phyloP scores from a whole-genome alignment of 2,113 vertebrate genomes.

The Hippolais icterina region DNA sequence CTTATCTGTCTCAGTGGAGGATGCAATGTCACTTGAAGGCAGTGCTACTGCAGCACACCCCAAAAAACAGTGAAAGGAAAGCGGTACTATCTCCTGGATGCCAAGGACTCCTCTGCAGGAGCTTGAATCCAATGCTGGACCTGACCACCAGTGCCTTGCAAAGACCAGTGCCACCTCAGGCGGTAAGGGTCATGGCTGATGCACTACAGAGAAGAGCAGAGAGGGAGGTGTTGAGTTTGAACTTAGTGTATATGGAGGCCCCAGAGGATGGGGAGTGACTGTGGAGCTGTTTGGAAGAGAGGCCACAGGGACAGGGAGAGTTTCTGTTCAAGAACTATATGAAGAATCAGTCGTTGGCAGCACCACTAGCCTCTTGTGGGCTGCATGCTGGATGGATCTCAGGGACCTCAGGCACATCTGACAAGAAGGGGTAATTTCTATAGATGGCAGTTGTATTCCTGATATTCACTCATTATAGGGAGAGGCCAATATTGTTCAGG shows the following conservation, averaged over 20 bases:
- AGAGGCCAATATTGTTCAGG: background rate
- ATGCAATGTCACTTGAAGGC: background rate
- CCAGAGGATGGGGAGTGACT: background rate
- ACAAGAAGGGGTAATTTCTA: background rate
- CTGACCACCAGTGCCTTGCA: background rate
- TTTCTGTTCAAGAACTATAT: background rate
- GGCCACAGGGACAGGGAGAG: background rate
- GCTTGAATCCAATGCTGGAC: background rate
- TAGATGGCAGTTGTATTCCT: background rate
- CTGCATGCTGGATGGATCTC: background rate
- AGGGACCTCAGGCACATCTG: background rate
- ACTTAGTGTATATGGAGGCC: fast-evolving
- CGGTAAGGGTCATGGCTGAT: background rate
- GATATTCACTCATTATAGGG: background rate
- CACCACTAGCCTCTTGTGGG: background rate
- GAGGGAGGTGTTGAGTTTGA: background rate
- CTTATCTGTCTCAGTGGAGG: background rate
- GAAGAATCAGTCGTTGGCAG: background rate
- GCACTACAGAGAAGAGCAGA: background rate
- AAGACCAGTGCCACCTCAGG: background rate
- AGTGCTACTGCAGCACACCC: background rate
- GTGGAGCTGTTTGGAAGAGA: background rate
- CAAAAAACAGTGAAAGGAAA: background rate
- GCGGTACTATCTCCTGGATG: background rate
- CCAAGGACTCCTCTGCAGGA: background rate